These are phyloP conservation scores for Tribolium castaneum DNA, from an alignment of 1,140 invertebrate genomes.

Conservation along the genomic window DNA sequence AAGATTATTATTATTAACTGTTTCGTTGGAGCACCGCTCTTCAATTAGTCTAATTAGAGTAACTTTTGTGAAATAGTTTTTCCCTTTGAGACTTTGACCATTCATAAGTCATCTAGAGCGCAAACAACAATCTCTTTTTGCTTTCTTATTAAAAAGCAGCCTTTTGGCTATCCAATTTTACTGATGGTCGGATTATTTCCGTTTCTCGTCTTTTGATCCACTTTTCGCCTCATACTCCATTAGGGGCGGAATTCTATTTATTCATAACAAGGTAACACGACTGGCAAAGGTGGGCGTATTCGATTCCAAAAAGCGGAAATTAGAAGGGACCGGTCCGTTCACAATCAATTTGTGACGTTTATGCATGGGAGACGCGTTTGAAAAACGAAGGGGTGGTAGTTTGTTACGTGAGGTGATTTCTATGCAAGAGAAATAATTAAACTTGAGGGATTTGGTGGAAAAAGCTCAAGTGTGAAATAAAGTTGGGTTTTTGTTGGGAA, in stretches of 20 bases:
- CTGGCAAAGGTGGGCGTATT: constrained; percentile 5
- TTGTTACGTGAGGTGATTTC: neutral
- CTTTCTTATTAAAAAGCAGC: constrained; percentile 8
- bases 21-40: neutral
- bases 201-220: neutral
- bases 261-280: neutral
- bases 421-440: neutral
- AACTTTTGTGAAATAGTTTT: neutral
- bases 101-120: neutral
- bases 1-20: too few relatives aligned
- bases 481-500: neutral
- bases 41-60: neutral
- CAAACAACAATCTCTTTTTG: neutral
- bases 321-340: constrained; percentile 13
- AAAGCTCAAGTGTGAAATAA: neutral
- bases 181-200: constrained; percentile 25
- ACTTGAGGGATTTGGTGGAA: neutral
- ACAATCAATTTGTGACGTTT: constrained; percentile 24
- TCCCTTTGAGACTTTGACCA: neutral
- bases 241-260: neutral
- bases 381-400: too few relatives aligned
- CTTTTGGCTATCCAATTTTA: constrained; percentile 4
- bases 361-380: constrained; percentile 7
- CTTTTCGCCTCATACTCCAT: neutral
- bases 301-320: constrained; percentile 21